Evolutionary conservation across 2,888 invertebrate species (phyloP).

Genomic region (Polyommatus icarus): DNA sequence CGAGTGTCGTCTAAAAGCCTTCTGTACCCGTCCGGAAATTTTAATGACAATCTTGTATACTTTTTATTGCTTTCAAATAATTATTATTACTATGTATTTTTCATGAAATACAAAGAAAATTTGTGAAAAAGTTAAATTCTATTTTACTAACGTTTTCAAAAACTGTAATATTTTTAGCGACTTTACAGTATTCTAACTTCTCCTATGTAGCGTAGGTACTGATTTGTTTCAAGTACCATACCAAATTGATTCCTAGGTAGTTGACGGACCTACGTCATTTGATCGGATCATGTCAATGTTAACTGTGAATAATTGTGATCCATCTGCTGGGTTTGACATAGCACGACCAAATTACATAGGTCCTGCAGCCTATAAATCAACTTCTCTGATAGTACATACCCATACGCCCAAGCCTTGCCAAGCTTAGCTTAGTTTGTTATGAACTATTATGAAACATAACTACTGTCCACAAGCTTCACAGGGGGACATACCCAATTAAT

Average conservation of each 20-base stretch:
- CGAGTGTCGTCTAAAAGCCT: slow-evolving; percentile 17
- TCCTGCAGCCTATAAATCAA: no score
- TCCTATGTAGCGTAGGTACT: background rate
- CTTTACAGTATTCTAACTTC: background rate
- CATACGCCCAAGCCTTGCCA: background rate
- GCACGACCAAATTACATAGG: no score
- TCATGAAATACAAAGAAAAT: background rate
- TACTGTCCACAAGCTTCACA: slow-evolving; percentile 16
- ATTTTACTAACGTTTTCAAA: no score
- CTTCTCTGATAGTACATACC: background rate
- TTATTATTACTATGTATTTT: background rate
- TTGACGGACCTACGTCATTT: no score
- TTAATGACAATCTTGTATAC: slow-evolving; percentile 18
- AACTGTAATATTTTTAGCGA: background rate
- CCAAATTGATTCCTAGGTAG: no score
- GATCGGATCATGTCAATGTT: no score
- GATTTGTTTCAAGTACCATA: no score
- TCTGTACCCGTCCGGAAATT: slow-evolving; percentile 18
- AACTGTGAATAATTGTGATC: no score
- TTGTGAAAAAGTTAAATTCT: background rate
- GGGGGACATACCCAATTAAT: slow-evolving; percentile 22
- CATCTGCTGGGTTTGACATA: no score
- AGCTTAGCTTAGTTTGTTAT: background rate
- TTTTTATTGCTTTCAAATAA: background rate
- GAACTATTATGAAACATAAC: slow-evolving; percentile 18